Base-by-base conservation (phyloP, 2,888 invertebrate genomes). In the Scaptomyza cyrtandrae region DNA sequence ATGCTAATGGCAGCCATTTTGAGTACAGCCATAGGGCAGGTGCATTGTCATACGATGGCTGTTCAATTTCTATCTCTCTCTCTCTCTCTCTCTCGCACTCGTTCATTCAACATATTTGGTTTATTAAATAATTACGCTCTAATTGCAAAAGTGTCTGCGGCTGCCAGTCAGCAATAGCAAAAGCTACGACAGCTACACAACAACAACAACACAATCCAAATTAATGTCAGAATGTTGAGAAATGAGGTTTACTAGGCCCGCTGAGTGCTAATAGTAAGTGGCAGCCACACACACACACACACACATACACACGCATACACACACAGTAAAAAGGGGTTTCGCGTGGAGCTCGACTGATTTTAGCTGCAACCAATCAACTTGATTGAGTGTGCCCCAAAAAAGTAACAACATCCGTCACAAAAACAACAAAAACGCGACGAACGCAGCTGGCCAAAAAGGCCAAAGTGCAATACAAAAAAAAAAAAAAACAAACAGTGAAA, bases 61-160 rank as follows among this genome's bases (percentile, higher is more conserved):
- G 56, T 71, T 69, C 64, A 79, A 66, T 79, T 14, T 2, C 37
- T 7, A 14, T 14, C 14, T 39, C 7, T 3, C 37, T 14, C 7
- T 2, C 14, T 39, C 37, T 14, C 14, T 39, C 10, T 2, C 7
- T 4, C 41, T 41, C 41, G 7, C 9, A 14, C 41, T 41, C 9
- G 65, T 61, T 63, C 60, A 79, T 62, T 69, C 80, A 56, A 54
- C 68, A 76, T 68, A 85, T 82, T 83, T 71, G 78, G 81, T 75
- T 78, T 79, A 89, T 89, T 76, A 79, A 88, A 89, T 88, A 81
- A 89, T 89, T 88, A 87, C 66, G 79, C 86, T 87, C 89, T 89
- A 89, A 89, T 86, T 86, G 89, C 81, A 73, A 88, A 80, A 73
- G 86, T 81, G 82, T 69, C 79, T 75, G 85, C 63, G 72, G 85